A percentile compares a stretch with the other conserved stretches of the same genome.
phyloP scores from a whole-genome alignment of 1,140 invertebrate species.

The Drosophila murphyi region DNA sequence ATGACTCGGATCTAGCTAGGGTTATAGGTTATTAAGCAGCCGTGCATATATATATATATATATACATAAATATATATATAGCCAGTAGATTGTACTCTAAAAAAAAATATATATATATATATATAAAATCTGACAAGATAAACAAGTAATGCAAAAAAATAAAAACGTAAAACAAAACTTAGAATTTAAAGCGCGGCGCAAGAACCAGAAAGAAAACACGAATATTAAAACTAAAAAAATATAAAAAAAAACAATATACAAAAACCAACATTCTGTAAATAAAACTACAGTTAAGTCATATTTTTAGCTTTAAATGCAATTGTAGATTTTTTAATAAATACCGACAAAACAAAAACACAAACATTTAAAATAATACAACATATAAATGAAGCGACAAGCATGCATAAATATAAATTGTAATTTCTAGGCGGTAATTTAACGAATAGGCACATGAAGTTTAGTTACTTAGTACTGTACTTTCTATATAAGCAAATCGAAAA shows the following conservation, averaged over 20 bases:
- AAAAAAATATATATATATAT: constrained; percentile 27
- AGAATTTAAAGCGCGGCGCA: constrained; percentile 74
- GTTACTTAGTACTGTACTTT: constrained; percentile 80
- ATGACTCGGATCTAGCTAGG: constrained; percentile 65
- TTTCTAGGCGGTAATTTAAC: constrained; percentile 72
- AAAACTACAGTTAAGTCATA: constrained; percentile 78
- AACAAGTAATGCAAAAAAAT: constrained; percentile 27
- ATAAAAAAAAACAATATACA: constrained; percentile 44
- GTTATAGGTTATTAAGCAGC: constrained; percentile 63
- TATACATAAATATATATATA: constrained; percentile 62
- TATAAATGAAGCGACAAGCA: constrained; percentile 33
- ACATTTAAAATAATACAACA: constrained; percentile 39
- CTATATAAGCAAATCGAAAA: constrained; percentile 55
- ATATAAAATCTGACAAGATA: neutral
- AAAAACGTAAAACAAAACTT: constrained; percentile 43
- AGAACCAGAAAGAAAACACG: constrained; percentile 41
- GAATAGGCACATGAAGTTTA: constrained; percentile 73
- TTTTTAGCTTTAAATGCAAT: constrained; percentile 83
- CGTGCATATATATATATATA: constrained; percentile 66
- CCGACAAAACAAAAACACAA: constrained; percentile 32
- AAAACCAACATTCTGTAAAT: constrained; percentile 56
- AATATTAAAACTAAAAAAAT: constrained; percentile 40
- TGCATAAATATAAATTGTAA: constrained; percentile 71
- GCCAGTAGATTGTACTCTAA: constrained; percentile 76
- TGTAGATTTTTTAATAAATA: constrained; percentile 80